phyloP scores from a whole-genome alignment of 2,797 vertebrate genomes.

The Lagorchestes hirsutus region DNA sequence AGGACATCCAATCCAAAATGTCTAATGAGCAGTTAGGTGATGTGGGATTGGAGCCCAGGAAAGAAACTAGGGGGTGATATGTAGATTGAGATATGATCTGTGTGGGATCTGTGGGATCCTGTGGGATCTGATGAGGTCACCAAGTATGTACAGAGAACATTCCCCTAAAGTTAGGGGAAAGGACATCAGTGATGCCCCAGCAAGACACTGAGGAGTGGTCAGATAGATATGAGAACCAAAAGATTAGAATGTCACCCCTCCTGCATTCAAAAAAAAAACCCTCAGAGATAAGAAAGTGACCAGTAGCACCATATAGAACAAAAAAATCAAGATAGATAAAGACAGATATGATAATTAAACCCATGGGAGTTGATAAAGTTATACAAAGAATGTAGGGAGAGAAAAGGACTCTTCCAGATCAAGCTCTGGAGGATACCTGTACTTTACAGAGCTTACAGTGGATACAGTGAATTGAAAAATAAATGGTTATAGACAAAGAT shows the following conservation, averaged over 20 bases:
- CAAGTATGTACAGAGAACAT: not conserved
- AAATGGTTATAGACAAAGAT: not conserved
- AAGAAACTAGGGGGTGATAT: not conserved
- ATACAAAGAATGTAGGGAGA: not conserved
- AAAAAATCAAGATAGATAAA: not conserved
- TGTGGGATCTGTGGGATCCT: not conserved
- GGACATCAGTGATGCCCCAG: not conserved
- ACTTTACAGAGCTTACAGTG: not conserved
- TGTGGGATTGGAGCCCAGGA: not conserved
- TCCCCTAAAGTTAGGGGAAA: not conserved
- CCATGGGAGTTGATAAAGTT: not conserved
- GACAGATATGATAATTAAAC: not conserved
- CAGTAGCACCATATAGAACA: not conserved
- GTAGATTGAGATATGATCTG: not conserved
- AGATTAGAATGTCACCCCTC: not conserved
- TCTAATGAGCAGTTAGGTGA: not conserved
- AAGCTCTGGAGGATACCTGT: not conserved
- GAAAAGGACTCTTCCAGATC: not conserved
- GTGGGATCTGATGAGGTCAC: not conserved
- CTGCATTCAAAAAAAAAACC: not conserved
- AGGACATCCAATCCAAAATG: not conserved
- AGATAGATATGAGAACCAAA: not conserved
- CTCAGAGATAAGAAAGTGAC: not conserved
- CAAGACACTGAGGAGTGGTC: not conserved
- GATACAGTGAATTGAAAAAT: not conserved